These are phyloP conservation scores for Oikopleura albicans DNA, from an alignment of 23 tunicate genomes.

Conservation along the genomic window DNA sequence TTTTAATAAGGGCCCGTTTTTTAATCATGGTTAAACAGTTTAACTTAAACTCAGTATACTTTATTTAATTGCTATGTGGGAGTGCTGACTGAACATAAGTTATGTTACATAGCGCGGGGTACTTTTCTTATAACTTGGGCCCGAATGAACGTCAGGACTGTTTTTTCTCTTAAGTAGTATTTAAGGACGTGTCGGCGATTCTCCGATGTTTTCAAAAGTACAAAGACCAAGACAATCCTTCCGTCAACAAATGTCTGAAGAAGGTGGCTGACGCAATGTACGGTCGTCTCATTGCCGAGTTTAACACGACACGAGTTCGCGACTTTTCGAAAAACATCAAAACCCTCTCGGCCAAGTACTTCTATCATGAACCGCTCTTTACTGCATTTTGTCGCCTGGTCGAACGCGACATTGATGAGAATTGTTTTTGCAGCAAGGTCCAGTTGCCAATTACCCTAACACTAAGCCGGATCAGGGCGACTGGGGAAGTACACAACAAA, in stretches of 20 bases:
- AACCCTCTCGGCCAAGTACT: slow-evolving; percentile 5
- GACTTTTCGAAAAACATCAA: slow-evolving; percentile 11
- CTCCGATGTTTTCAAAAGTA: slow-evolving; percentile 2
- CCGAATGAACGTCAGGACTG: too few species aligned
- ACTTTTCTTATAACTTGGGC: too few species aligned
- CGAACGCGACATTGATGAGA: background rate
- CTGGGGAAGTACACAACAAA: too few species aligned
- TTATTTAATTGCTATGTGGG: too few species aligned
- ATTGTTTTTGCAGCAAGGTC: background rate
- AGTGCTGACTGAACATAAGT: too few species aligned
- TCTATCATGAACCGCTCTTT: background rate
- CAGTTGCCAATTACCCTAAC: too few species aligned
- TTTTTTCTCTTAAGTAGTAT: background rate
- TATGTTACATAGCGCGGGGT: too few species aligned
- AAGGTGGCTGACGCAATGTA: slow-evolving; percentile 9
- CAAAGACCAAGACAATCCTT: background rate
- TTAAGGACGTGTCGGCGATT: background rate
- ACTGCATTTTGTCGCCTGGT: background rate
- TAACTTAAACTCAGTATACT: too few species aligned
- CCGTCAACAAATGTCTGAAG: background rate
- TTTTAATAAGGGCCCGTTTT: too few species aligned
- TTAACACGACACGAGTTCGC: background rate
- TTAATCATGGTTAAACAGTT: too few species aligned
- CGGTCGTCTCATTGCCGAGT: background rate
- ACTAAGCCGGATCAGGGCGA: too few species aligned